These are phyloP conservation scores for Eilema depressum DNA, from an alignment of 2,888 invertebrate genomes.

Conservation along the genomic window DNA sequence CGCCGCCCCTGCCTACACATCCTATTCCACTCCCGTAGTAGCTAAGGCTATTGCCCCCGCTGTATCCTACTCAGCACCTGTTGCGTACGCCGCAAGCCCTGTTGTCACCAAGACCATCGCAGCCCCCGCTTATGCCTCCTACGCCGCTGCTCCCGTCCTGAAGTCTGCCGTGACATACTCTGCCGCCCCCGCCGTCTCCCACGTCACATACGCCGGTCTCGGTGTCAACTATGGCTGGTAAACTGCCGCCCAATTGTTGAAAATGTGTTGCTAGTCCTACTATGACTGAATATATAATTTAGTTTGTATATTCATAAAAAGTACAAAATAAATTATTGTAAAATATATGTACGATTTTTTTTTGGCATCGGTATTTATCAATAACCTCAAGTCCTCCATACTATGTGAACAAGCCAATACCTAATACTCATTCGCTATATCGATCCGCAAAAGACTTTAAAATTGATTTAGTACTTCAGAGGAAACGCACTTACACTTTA, in stretches of 20 bases:
- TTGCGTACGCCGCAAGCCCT: constrained; percentile 72
- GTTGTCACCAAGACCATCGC: constrained; percentile 53
- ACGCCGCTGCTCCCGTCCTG: constrained; percentile 51
- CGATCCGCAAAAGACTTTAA: not conserved
- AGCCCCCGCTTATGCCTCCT: constrained; percentile 35
- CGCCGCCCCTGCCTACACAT: constrained; percentile 66
- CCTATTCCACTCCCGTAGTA: constrained; percentile 64
- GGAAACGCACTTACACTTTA: too few species aligned
- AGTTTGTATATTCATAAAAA: constrained; percentile 3
- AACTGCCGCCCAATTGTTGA: constrained; percentile 43
- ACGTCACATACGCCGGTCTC: constrained; percentile 74
- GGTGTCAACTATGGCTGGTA: constrained; percentile 82
- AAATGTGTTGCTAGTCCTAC: constrained; percentile 17
- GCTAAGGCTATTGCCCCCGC: constrained; percentile 69
- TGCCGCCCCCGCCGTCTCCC: constrained; percentile 67
- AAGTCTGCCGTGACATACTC: constrained; percentile 61
- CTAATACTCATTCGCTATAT: not conserved
- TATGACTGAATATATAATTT: constrained; percentile 14
- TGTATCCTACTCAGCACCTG: constrained; percentile 68
- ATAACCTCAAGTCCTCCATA: not conserved
- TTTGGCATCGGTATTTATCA: not conserved
- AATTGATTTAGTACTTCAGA: not conserved
- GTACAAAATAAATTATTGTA: constrained; percentile 11
- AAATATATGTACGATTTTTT: not conserved
- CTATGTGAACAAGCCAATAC: not conserved